Percentiles rank a stretch among this genome's conserved stretches.
phyloP scores from a whole-genome alignment of 2,888 invertebrate genomes.

The Hirtodrosophila duncani region DNA sequence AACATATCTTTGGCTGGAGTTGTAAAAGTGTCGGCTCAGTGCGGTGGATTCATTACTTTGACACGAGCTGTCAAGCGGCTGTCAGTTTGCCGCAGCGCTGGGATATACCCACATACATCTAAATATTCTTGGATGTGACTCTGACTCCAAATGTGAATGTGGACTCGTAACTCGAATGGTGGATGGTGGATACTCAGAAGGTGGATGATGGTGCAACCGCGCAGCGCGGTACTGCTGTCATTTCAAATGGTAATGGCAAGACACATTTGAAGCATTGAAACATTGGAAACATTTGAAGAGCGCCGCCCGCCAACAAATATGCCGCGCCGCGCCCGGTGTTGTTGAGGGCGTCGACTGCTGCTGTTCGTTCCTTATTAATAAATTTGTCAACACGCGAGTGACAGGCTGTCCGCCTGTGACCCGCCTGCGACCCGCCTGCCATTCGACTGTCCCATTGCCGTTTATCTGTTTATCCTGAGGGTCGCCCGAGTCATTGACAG shows the following conservation, averaged over 20 bases:
- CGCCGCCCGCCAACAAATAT: constrained; percentile 65
- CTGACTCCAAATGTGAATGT: constrained; percentile 33
- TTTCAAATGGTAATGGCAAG: constrained; percentile 61
- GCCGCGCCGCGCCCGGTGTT: constrained; percentile 56
- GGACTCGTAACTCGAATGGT: too few species aligned
- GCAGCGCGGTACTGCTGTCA: constrained; percentile 45
- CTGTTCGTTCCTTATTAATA: constrained; percentile 76
- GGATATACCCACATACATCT: constrained; percentile 36
- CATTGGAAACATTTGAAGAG: constrained; percentile 63
- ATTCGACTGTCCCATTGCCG: constrained; percentile 5
- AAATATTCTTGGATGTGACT: constrained; percentile 10
- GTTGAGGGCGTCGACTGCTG: constrained; percentile 63
- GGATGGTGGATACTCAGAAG: constrained; percentile 42
- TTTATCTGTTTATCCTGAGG: constrained; percentile 62
- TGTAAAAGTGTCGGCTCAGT: constrained; percentile 74
- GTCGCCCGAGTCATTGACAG: constrained; percentile 51
- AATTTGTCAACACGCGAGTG: constrained; percentile 76
- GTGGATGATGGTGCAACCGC: constrained; percentile 53
- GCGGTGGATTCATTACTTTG: constrained; percentile 77
- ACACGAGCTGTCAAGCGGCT: constrained; percentile 76
- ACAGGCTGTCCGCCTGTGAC: constrained; percentile 70
- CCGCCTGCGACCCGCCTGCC: constrained; percentile 7
- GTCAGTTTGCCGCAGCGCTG: constrained; percentile 70
- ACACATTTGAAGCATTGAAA: not conserved
- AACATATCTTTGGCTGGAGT: constrained; percentile 34